Evolutionary conservation across 1,140 invertebrate species (phyloP), one percentile per base, ranked within the genome.

Genomic region (Drosophila equinoxialis): DNA sequence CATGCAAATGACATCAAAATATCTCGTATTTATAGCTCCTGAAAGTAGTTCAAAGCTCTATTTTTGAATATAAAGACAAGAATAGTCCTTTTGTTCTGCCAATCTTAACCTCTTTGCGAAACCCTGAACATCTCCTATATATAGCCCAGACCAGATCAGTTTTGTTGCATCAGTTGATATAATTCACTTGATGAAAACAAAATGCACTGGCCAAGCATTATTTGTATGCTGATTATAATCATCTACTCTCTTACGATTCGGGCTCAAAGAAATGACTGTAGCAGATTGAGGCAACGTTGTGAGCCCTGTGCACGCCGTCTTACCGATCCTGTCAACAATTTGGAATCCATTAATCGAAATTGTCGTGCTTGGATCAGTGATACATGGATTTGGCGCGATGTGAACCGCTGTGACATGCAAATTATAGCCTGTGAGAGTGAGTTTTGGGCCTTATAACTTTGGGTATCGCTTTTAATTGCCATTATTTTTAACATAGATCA

Each of bases 381-480:
- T 30, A 30, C 30, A 6, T 74, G 71, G 69, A 33, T 74, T 37
- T 74, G 71, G 71, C 61, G 69, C 6, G 71, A 74, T 60, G 71
- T 74, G 0, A 60, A n/a, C 11, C 71, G 71, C 8, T 74, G 71
- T 11, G 69, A 74, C 11, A 74, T 74, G 71, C 71, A 74, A 39
- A 74, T 74, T 8, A 5, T 74, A 14, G 71, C 71, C 8, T 74
- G 71, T 11, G 71, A 74, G 37, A 54, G 71, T 74, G 65, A 74
- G 70, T 41, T 37, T 37, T 11, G 5, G 4, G 8, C 10, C 3
- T 2, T 2, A 2, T 6, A 5, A 37, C 10, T 37, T 8, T 11
- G 3, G 3, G 35, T 37, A 48, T 11, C 42, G 7, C 7, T 20
- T 10, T 4, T 10, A 10, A 11, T 1, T 7, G 23, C 3, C 23